These are phyloP conservation scores for Fistularia commersonii DNA, from an alignment of 2,797 vertebrate genomes.

Conservation along the genomic window DNA sequence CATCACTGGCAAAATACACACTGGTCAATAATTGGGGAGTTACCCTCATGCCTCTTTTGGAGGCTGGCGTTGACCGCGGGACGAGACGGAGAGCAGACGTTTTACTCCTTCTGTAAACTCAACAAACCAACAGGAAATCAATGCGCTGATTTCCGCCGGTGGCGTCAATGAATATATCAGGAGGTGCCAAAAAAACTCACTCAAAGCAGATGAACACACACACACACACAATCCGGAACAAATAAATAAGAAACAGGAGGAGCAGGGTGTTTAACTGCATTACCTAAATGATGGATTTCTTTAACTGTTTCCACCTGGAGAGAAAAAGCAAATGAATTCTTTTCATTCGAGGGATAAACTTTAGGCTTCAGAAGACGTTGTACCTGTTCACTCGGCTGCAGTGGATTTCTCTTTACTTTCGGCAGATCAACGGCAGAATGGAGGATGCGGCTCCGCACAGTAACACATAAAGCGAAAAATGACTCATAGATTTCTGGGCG, in stretches of 20 bases:
- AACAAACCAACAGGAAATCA: conserved; percentile 71
- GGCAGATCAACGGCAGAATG: background rate
- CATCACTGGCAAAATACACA: conserved; percentile 1
- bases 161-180: conserved; percentile 54
- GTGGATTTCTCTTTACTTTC: conserved; percentile 3
- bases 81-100: conserved; percentile 11
- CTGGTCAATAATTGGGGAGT: conserved; percentile 7
- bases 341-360: conserved; percentile 27
- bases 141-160: conserved; percentile 58
- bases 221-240: conserved; percentile 16
- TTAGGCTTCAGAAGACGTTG: conserved; percentile 10
- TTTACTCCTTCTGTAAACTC: conserved; percentile 61
- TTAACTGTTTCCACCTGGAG: conserved; percentile 25
- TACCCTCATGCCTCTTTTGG: conserved; percentile 11
- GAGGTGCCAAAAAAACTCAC: conserved; percentile 41
- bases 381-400: conserved; percentile 30
- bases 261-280: conserved; percentile 40
- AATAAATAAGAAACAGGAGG: conserved; percentile 42
- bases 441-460: conserved; percentile 29
- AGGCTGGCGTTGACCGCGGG: conserved; percentile 1
- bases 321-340: conserved; percentile 18
- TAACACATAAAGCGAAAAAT: conserved; percentile 45
- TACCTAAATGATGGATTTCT: conserved; percentile 26
- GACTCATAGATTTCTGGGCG: conserved; percentile 52
- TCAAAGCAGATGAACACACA: conserved; percentile 7